These are phyloP conservation scores for Heliocidaris tuberculata DNA, from an alignment of 35 echinoderm and acorn worm species.

Conservation along the genomic window DNA sequence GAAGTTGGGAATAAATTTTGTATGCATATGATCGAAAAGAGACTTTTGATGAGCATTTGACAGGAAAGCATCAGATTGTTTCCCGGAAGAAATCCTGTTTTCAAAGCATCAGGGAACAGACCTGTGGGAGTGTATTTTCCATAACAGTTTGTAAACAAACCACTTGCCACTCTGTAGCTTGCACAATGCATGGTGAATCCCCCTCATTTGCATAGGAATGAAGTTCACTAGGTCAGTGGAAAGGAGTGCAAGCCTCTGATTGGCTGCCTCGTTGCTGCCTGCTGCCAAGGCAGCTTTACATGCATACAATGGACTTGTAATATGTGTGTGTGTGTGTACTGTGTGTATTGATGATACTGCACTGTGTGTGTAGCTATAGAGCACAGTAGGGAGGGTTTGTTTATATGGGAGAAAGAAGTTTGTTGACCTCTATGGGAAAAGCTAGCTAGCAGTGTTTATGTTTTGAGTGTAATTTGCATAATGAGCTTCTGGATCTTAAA, in stretches of 20 bases:
- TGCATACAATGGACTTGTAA: not conserved
- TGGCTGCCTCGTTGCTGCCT: constrained; percentile 27
- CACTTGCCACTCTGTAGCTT: no score
- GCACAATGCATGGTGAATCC: not conserved
- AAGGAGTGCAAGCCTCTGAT: not conserved
- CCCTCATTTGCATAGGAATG: constrained; percentile 29
- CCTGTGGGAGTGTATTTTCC: not conserved
- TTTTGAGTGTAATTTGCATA: constrained; percentile 20
- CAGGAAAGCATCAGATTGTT: not conserved
- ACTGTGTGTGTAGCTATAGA: not conserved
- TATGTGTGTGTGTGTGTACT: constrained; percentile 19
- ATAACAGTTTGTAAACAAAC: not conserved
- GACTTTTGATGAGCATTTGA: not conserved
- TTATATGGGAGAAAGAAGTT: not conserved
- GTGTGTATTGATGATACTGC: not conserved
- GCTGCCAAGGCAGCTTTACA: constrained; percentile 22
- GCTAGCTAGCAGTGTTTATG: not conserved
- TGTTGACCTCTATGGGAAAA: not conserved
- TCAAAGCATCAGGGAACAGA: not conserved
- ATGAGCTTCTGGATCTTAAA: not conserved
- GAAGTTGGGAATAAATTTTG: not conserved
- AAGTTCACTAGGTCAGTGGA: constrained; percentile 25
- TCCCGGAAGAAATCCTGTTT: not conserved
- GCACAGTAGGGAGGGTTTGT: not conserved
- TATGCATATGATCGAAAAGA: not conserved